Conservation (phyloP, 1,140 invertebrate species). For the Aphidius ervi region DNA sequence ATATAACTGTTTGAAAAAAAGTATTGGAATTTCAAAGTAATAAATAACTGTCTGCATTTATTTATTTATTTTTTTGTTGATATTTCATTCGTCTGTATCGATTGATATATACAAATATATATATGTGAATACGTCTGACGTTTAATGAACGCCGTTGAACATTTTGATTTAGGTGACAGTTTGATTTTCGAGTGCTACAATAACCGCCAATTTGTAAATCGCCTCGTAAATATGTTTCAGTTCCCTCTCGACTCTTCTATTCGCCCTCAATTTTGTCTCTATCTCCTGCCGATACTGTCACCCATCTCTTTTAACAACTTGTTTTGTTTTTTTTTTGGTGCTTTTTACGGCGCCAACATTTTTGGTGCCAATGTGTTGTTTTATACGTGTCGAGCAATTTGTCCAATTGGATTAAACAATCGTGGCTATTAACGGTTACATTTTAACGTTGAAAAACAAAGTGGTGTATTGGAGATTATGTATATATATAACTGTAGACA, state of each 20-base stretch:
- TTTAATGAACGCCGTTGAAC: conserved; percentile 50
- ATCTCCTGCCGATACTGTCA: not conserved
- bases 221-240: conserved; percentile 47
- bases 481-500: conserved; percentile 11
- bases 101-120: conserved; percentile 11
- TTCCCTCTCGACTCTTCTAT: conserved; percentile 4
- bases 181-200: conserved; percentile 50
- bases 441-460: conserved; percentile 8
- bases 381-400: conserved; percentile 31
- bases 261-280: not conserved
- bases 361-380: conserved; percentile 22
- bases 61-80: not conserved
- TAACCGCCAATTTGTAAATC: conserved; percentile 55
- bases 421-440: conserved; percentile 21
- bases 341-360: conserved; percentile 11
- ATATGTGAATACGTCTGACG: conserved; percentile 31
- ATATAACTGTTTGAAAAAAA: no score
- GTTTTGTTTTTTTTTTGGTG: not conserved
- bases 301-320: not conserved
- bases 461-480: conserved; percentile 5
- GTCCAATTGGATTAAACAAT: conserved; percentile 48
- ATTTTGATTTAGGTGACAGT: conserved; percentile 53
- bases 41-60: no score
- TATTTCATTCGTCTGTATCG: not conserved
- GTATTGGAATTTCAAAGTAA: no score